Conservation (phyloP, 2,797 vertebrate genomes). For the Aeoliscus strigatus region DNA sequence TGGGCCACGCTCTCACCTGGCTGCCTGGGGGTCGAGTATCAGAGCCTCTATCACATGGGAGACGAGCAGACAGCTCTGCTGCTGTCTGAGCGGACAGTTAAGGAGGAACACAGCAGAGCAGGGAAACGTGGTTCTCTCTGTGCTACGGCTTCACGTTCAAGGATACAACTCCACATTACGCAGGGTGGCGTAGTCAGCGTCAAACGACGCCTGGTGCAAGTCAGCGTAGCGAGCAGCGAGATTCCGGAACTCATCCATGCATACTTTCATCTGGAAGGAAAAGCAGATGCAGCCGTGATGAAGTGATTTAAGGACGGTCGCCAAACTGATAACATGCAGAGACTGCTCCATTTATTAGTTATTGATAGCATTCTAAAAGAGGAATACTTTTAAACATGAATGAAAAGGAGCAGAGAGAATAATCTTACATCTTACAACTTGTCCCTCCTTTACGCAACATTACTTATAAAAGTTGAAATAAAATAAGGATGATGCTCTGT, state of each 20-base stretch:
- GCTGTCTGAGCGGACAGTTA: constrained; percentile 81
- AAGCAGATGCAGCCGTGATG: too few relatives aligned
- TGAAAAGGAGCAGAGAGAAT: too few relatives aligned
- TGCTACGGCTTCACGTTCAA: constrained; percentile 10
- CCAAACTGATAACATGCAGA: too few relatives aligned
- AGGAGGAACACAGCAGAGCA: constrained; percentile 42
- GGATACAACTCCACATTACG: constrained; percentile 98
- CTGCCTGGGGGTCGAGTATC: constrained; percentile 91
- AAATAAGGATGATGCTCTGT: too few relatives aligned
- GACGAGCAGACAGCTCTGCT: constrained; percentile 94
- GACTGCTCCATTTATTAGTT: too few relatives aligned
- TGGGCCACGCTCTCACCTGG: constrained; percentile 74
- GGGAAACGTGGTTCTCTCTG: not conserved
- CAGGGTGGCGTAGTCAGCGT: constrained; percentile 90
- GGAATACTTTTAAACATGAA: too few relatives aligned
- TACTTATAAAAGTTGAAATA: too few relatives aligned
- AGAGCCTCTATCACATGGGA: constrained; percentile 93
- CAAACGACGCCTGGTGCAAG: constrained; percentile 94
- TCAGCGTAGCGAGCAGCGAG: constrained; percentile 89
- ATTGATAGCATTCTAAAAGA: too few relatives aligned
- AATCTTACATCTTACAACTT: too few relatives aligned
- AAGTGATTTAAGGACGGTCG: too few relatives aligned
- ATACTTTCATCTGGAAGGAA: constrained; percentile 89
- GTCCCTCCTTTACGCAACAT: too few relatives aligned
- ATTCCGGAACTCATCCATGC: constrained; percentile 92